These are phyloP conservation scores for Eurytoma californica DNA, from an alignment of 2,888 invertebrate genomes.

Conservation along the genomic window DNA sequence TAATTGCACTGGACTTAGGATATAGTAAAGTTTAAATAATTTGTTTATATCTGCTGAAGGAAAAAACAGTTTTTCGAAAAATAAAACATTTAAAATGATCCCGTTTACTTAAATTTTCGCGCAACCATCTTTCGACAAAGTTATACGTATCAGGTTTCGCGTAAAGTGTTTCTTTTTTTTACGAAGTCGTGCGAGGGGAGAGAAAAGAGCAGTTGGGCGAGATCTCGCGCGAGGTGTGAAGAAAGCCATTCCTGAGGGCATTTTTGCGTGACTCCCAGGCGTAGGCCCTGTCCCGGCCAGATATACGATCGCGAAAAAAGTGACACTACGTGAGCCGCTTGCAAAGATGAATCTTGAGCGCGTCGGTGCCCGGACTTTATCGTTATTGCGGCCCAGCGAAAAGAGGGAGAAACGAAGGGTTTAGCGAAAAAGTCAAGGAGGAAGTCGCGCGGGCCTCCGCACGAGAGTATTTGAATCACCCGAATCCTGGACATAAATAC, in stretches of 20 bases:
- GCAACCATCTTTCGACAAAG: too few species aligned
- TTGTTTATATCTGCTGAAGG: too few species aligned
- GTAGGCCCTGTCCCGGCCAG: constrained; percentile 58
- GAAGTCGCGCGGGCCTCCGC: too few species aligned
- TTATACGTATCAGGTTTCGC: constrained; percentile 4
- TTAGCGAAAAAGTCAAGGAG: constrained; percentile 3
- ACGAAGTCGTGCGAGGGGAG: not conserved
- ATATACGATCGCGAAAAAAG: constrained; percentile 69
- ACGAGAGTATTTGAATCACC: not conserved
- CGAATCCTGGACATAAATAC: not conserved
- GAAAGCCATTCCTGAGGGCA: constrained; percentile 67
- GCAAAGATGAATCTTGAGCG: constrained; percentile 60
- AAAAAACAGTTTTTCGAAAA: too few species aligned
- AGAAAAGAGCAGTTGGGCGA: constrained; percentile 18
- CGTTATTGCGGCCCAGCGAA: constrained; percentile 57
- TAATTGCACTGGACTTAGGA: too few species aligned
- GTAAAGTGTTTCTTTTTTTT: constrained; percentile 30
- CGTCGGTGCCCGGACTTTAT: constrained; percentile 62
- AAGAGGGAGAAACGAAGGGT: constrained; percentile 5
- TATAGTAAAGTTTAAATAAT: too few species aligned
- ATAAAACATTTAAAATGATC: too few species aligned
- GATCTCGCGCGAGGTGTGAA: constrained; percentile 65
- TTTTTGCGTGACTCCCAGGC: constrained; percentile 59
- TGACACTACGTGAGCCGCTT: constrained; percentile 69
- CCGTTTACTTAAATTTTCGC: too few species aligned